Base-by-base conservation (phyloP, 2,797 vertebrate genomes). In the Xyrichtys novacula region DNA sequence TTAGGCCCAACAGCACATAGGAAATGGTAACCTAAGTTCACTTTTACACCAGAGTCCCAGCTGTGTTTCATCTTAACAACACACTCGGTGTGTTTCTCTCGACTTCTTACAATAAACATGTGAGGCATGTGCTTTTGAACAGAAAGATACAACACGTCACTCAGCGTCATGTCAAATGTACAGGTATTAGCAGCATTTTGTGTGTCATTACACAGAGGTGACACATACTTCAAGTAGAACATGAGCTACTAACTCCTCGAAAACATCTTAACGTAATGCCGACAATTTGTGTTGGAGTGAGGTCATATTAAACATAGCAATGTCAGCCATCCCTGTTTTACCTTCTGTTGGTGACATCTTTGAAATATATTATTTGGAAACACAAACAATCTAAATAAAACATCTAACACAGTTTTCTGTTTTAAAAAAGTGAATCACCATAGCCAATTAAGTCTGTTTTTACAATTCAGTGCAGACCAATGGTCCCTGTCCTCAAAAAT, bases 401-500 rank as follows among this genome's bases (percentile, higher is more conserved):
- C 20, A 43, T 65, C 36, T 71, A 11, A 39, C 15, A 44, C 32
- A 71, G 60, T 2, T 60, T 26, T 20, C 10, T 46, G 26, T 22
- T 61, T 66, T 23, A 29, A 32, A 48, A 4, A 7, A 6, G 16
- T 61, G 23, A 60, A 48, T 67, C n/a, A 44, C 55, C 17, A 46
- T 47, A 25, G 38, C 17, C 5, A 11, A 39, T 53, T 40, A 15
- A 61, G 20, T 55, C 20, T 48, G 14, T 47, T 65, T 53, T 42
- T 17, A 40, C 44, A 46, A 66, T 74, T 74, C 65, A 78, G 40
- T 78, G 65, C 70, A 85, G 68, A 81, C 68, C 85, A 88, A 85
- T 90, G 88, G 89, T 91, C 88, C 88, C 88, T 82, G 67, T 80
- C 47, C 23, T 79, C 36, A 58, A 23, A 73, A 65, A 76, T 49